Conservation (phyloP, 2,888 invertebrate genomes). For the Apamea sordens region DNA sequence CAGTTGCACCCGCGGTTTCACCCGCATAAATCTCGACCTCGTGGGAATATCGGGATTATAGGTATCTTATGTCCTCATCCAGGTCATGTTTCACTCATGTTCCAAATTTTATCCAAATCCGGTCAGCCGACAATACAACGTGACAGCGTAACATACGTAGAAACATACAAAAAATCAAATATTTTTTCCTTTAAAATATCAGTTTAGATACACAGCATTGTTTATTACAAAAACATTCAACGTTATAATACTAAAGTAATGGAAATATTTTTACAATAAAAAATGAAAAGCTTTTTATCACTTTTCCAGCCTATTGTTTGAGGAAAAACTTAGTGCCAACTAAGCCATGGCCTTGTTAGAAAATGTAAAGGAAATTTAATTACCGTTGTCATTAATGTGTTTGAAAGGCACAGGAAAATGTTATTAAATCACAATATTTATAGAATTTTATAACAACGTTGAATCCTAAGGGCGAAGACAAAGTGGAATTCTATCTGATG, state of each 20-base stretch:
- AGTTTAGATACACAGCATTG: background rate
- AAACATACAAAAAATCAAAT: no score
- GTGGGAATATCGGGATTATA: no score
- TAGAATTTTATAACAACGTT: no score
- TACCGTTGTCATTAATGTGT: background rate
- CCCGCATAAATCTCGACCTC: no score
- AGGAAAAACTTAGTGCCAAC: background rate
- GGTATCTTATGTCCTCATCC: no score
- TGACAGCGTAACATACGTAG: no score
- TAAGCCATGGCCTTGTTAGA: slow-evolving; percentile 4
- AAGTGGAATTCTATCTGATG: background rate
- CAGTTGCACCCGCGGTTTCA: no score
- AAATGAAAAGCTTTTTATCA: slow-evolving; percentile 2
- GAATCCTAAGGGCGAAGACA: no score
- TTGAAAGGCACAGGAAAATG: background rate
- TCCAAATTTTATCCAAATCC: no score
- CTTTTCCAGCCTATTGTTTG: slow-evolving; percentile 4
- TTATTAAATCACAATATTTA: background rate
- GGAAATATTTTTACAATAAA: background rate
- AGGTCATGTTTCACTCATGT: no score
- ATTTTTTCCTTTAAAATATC: no score
- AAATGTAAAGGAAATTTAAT: background rate
- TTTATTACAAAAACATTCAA: background rate
- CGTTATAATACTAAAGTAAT: background rate
- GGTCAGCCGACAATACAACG: no score